Evolutionary conservation across 2,113 vertebrate species (phyloP), one percentile per base, ranked within the genome.

Genomic region (Salvelinus alpinus): DNA sequence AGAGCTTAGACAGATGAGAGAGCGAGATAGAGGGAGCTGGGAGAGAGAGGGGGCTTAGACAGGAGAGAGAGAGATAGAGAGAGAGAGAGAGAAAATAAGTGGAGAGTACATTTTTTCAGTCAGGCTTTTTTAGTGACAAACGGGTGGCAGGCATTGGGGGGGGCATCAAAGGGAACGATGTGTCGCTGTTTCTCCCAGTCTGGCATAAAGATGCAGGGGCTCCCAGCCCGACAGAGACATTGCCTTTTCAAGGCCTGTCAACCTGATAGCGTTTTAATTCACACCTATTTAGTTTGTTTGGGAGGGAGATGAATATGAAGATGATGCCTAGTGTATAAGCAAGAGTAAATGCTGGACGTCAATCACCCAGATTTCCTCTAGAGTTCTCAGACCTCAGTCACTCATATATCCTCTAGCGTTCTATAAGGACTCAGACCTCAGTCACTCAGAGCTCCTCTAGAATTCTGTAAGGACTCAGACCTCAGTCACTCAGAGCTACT

Each of bases 231-330:
- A 7, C 34, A 34, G 34, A 34, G 34, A 51, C n/a, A 72, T 71
- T 34, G 57, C 48, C 87, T 82, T 83, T 88, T 86, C 83, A 79
- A 83, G 78, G 72, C 77, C 87, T 82, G 84, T 90, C 88, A 88
- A 84, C 77, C 80, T 54, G 67, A 51, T 80, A 85, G 86, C 78
- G 78, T 84, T 86, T 88, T 80, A 88, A 92, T 80, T 85, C 86
- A 79, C 29, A 83, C 73, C 82, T 85, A 82, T 88, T 88, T 81
- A 79, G 87, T 79, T 82, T 81, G 80, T 83, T 82, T 80, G 13
- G 64, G 75, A 62, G 82, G 76, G 76, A 73, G 78, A 59, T 13
- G 18, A 22, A 20, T 2, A 13, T 51, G 48, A 14, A 14, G 48
- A 51, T 4, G 48, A 51, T 51, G 48, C 3, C 48, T 13, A 51